Percentiles rank a stretch among this genome's conserved stretches.
Conservation (phyloP, 2,888 invertebrate species). For the Rhyacophila evoluta region DNA sequence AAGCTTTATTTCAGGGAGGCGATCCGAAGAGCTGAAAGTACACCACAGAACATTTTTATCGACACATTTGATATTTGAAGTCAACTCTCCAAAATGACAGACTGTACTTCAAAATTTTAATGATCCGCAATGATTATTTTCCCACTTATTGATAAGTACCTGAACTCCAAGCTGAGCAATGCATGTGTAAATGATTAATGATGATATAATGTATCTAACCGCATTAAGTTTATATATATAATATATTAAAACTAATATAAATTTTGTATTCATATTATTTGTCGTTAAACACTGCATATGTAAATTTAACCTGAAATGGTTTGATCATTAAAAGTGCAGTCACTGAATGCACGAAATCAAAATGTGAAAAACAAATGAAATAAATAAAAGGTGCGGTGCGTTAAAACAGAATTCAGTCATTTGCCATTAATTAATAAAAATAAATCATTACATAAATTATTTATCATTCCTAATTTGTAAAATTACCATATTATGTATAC, state of each 20-base stretch:
- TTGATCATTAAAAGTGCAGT: constrained; percentile 61
- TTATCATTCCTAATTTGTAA: constrained; percentile 49
- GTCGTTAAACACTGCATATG: constrained; percentile 33
- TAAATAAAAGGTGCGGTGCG: constrained; percentile 61
- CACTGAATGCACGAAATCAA: constrained; percentile 66
- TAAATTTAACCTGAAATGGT: neutral
- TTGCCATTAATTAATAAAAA: constrained; percentile 65
- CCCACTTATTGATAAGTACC: neutral
- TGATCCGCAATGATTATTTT: constrained; percentile 37
- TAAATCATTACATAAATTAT: constrained; percentile 52
- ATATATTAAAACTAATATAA: no score
- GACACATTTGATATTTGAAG: neutral
- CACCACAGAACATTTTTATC: constrained; percentile 11
- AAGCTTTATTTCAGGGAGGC: neutral
- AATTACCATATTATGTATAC: neutral
- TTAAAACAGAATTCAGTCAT: constrained; percentile 62
- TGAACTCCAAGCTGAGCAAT: neutral
- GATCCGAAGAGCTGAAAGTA: constrained; percentile 7
- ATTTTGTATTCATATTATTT: no score
- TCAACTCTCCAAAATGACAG: constrained; percentile 28
- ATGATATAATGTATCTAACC: neutral
- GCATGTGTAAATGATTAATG: neutral
- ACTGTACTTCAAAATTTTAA: constrained; percentile 53
- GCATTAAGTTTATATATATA: constrained; percentile 32
- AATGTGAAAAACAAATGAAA: constrained; percentile 47